Conservation (phyloP, 2,113 vertebrate genomes). For the Psittacara wagleri region DNA sequence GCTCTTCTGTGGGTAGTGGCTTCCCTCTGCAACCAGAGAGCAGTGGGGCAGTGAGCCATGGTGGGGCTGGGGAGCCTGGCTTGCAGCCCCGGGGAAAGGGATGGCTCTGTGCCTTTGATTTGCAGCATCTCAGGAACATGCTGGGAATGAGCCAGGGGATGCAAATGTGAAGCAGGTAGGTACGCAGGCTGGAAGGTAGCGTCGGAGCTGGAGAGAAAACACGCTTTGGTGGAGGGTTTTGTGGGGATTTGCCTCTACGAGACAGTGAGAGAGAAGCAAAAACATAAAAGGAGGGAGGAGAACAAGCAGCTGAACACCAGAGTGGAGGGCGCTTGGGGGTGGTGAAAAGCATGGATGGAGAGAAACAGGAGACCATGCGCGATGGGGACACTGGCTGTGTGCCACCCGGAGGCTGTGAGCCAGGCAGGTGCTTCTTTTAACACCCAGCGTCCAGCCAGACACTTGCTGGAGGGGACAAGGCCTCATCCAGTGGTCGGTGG, state of each 20-base stretch:
- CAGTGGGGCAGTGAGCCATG: fast-evolving
- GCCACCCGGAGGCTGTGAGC: not conserved
- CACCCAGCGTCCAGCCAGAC: not conserved
- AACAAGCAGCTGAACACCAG: not conserved
- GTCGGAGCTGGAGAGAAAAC: not conserved
- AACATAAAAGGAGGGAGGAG: not conserved
- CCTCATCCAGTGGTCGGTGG: not conserved
- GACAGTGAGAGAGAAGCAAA: not conserved
- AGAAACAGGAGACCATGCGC: not conserved
- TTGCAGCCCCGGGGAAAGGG: not conserved
- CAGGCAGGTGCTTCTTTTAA: not conserved
- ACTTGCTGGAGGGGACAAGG: not conserved
- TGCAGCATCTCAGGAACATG: fast-evolving
- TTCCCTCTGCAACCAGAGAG: not conserved
- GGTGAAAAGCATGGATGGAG: not conserved
- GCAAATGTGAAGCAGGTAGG: not conserved
- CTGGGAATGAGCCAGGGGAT: not conserved
- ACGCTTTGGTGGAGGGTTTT: not conserved
- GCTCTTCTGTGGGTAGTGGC: not conserved
- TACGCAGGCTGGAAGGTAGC: not conserved
- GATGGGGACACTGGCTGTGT: fast-evolving
- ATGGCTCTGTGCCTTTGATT: fast-evolving
- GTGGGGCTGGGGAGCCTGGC: not conserved
- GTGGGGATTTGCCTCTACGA: not conserved
- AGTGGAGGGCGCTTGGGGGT: not conserved